Conservation (phyloP, 2,113 vertebrate species). For the Xenopus tropicalis region UCB_Xtro_10.0 CM004444.2:129899001-129899500, state of each 20-base stretch:
- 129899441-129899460: conserved; percentile 47
- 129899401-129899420: conserved; percentile 52
- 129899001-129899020: too few relatives aligned
- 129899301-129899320: conserved; percentile 48
- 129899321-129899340: conserved; percentile 49
- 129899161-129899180: conserved; percentile 30
- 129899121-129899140: conserved; percentile 20
- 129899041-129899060: too few relatives aligned
- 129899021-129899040: too few relatives aligned
- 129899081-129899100: too few relatives aligned
- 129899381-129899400: conserved; percentile 47
- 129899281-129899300: conserved; percentile 46
- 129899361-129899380: conserved; percentile 51
- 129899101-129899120: background rate
- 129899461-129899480: conserved; percentile 42
- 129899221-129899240: conserved; percentile 2
- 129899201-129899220: conserved; percentile 18
- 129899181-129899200: conserved; percentile 6
- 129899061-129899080: too few relatives aligned
- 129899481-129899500: conserved; percentile 28
- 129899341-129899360: conserved; percentile 51
- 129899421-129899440: conserved; percentile 51
- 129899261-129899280: conserved; percentile 51
- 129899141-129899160: conserved; percentile 28
- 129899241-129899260: conserved; percentile 37